Percentiles rank a stretch among this genome's conserved stretches.
Conservation (phyloP, 2,888 invertebrate genomes). For the Bursaphelenchus okinawaensis region DNA sequence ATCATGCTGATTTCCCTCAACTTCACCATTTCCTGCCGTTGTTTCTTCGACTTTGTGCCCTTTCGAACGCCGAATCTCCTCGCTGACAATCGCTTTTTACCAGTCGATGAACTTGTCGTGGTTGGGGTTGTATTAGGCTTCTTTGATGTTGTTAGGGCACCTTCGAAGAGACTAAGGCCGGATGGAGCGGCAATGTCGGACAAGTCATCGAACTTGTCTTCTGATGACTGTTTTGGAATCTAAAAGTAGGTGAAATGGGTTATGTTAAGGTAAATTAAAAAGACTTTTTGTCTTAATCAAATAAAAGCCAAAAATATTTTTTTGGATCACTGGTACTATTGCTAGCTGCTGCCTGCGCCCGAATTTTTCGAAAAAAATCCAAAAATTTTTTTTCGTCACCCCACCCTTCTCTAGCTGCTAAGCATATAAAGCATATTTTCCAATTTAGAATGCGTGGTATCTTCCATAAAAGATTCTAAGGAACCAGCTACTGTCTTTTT, state of each 20-base stretch:
- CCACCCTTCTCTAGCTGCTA: no score
- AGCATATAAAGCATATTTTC: no score
- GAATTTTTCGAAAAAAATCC: no score
- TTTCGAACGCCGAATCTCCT: conserved; percentile 40
- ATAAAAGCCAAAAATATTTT: neutral
- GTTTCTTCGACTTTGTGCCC: conserved; percentile 28
- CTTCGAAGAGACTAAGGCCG: neutral
- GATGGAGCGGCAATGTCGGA: neutral
- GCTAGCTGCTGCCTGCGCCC: no score
- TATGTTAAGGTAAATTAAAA: neutral
- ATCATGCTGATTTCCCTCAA: conserved; percentile 40
- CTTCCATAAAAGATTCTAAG: no score
- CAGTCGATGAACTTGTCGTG: neutral
- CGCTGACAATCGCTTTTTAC: conserved; percentile 8
- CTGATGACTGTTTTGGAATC: neutral
- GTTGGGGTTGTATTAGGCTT: neutral
- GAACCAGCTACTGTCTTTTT: no score
- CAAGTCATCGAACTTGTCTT: conserved; percentile 2
- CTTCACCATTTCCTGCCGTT: conserved; percentile 42
- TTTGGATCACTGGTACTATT: no score
- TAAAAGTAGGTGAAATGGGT: neutral
- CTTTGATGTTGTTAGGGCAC: neutral
- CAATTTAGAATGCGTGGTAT: no score
- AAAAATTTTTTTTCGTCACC: no score
- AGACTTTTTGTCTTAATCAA: neutral